Evolutionary conservation across 2,797 vertebrate genomes (phyloP), one percentile per base, ranked within the genome.

Genomic region (Brachymystax lenok): DNA sequence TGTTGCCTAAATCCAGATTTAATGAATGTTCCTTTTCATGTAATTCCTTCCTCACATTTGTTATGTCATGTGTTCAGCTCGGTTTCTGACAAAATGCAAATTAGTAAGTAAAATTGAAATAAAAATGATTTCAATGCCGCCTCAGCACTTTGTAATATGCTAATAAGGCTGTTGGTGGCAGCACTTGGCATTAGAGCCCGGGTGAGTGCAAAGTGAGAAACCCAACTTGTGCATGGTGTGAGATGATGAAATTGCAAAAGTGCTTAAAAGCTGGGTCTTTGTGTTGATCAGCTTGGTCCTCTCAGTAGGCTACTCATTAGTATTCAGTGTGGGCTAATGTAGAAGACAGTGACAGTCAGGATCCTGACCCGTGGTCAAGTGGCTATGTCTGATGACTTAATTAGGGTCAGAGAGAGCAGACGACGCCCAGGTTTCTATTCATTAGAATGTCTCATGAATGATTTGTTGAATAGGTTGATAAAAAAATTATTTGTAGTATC

Each of bases 321-420:
- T 80, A 82, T 88, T 77, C 77, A 74, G 74, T 71, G 56, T 69
- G 74, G 91, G 88, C 82, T 77, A 33, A 76, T 46, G 40, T 46
- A 71, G 82, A 33, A 85, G 79, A 72, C 66, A 69, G 73, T 76
- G 82, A 74, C 75, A 84, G 77, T 27, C 73, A 88, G 83, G 79
- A 74, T 78, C 76, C 80, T 88, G 90, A 91, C 90, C 88, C 67
- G 33, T 27, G 90, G 92, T 94, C 91, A 94, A 93, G 89, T 90
- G 90, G 88, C 88, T 72, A 74, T n/a, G 89, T 89, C 92, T 93
- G 92, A 91, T 86, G 93, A 93, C 84, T 94, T 94, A 93, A 94
- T 94, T 86, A 90, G 88, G 93, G 92, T 93, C 93, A 93, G 46
- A 80, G 76, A 82, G 84, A 77, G 79, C 85, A 78, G 76, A 72